Evolutionary conservation across 1,140 invertebrate species (phyloP), one percentile per base, ranked within the genome.

Genomic region (Trachymyrmex cornetzi): DNA sequence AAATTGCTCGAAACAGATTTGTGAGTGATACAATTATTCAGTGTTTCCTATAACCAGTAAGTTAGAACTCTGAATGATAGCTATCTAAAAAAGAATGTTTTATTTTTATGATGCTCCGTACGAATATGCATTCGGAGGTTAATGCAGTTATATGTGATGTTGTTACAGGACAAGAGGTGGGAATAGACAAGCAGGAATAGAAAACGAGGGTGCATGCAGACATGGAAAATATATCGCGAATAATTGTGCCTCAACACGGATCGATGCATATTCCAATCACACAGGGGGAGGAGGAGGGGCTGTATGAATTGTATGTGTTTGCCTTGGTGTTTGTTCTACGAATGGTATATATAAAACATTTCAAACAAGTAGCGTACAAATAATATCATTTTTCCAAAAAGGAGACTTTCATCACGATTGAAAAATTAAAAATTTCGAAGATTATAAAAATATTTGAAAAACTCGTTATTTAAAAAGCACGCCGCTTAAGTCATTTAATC

Each of bases 141-240:
- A 88, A 90, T 61, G 80, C 80, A 75, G 59, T 85, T 63, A 64
- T 77, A 88, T 16, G 88, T 74, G 85, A 63, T 19, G 72, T 59
- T 53, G 59, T 86, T 81, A 61, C 24, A 34, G 38, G 27, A 84
- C 14, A 38, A 30, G 34, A 48, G 63, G n/a, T 74, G 63, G n/a
- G 14, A 81, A 80, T 30, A 55, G 12, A 14, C 22, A 55, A 5
- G 27, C 14, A 34, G 11, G 4, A 44, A 22, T 59, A 14, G 12
- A 22, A 61, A 38, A 48, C 48, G 59, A 61, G 50, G 64, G 61
- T 71, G 77, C 59, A 74, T 88, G 72, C 72, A 77, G 63, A 44
- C 63, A 57, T 75, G 75, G 69, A 88, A 81, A 89, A 85, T 81
- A 84, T 77, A 81, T 90, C 86, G 88, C 64, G 75, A 77, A 90